Evolutionary conservation across 2,888 invertebrate species (phyloP).

Genomic region (Anodontia alba): DNA sequence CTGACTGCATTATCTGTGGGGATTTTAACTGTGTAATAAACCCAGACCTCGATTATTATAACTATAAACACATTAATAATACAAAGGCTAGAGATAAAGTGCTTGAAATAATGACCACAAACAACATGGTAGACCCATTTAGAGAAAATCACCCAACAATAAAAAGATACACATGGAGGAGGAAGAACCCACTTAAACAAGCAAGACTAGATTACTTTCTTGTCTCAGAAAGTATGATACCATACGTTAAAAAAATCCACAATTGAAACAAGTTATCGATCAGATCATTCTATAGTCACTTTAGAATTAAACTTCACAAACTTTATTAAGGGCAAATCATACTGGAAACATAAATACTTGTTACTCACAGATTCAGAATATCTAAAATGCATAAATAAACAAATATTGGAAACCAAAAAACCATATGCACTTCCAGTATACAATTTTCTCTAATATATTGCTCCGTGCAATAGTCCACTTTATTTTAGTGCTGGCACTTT

Average conservation of each 20-base stretch:
- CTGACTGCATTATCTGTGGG: constrained; percentile 34
- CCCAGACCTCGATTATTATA: constrained; percentile 17
- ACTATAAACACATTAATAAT: too few species aligned
- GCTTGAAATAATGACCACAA: neutral
- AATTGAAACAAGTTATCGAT: too few species aligned
- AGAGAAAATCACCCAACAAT: constrained; percentile 20
- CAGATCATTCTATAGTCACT: too few species aligned
- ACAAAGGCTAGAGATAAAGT: too few species aligned
- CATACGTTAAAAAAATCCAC: neutral
- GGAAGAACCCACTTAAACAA: constrained; percentile 40
- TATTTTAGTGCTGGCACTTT: too few species aligned
- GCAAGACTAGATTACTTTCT: too few species aligned
- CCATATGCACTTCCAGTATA: constrained; percentile 33
- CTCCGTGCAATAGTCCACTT: too few species aligned
- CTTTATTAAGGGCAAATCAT: constrained; percentile 21
- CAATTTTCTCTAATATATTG: too few species aligned
- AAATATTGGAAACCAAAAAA: constrained; percentile 28
- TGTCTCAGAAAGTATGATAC: too few species aligned
- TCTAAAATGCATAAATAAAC: constrained; percentile 16
- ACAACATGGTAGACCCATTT: constrained; percentile 24
- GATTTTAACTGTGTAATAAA: constrained; percentile 34
- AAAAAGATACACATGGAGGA: constrained; percentile 38
- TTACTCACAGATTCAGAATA: constrained; percentile 34
- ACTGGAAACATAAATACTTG: constrained; percentile 39
- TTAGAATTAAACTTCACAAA: too few species aligned